Conservation (phyloP, 2,797 vertebrate genomes). For the Aplochiton taeniatus region DNA sequence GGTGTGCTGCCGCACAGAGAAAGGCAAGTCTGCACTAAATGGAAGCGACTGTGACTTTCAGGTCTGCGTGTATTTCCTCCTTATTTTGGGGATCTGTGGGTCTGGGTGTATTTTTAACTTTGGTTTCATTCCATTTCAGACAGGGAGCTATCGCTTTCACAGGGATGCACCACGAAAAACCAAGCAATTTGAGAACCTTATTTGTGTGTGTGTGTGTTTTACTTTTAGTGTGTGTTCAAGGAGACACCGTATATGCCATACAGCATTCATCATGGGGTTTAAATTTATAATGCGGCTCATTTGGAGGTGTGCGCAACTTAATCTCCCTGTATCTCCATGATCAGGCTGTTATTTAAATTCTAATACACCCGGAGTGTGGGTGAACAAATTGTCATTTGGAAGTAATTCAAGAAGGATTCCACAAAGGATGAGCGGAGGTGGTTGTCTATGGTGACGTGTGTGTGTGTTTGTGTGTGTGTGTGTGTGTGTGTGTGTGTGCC, state of each 20-base stretch:
- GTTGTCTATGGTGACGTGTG: conserved; percentile 9
- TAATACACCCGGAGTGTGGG: no score
- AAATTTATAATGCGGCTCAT: conserved; percentile 18
- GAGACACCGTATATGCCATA: conserved; percentile 33
- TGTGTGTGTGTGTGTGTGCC: conserved; percentile 12
- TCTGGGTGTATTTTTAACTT: conserved; percentile 69
- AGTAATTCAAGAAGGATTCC: conserved; percentile 9
- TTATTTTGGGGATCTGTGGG: conserved; percentile 65
- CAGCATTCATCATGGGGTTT: conserved; percentile 42
- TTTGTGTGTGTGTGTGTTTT: conserved; percentile 27
- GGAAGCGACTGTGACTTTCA: conserved; percentile 44
- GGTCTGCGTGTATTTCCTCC: conserved; percentile 41
- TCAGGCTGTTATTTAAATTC: no score
- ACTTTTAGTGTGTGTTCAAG: conserved; percentile 14
- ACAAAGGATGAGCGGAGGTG: conserved; percentile 12
- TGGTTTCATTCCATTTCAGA: conserved; percentile 61
- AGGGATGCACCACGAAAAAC: conserved; percentile 51
- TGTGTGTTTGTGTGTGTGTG: conserved; percentile 5
- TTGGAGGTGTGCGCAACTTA: conserved; percentile 8
- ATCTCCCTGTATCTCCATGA: no score
- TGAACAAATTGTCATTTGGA: conserved; percentile 11
- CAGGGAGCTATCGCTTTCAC: conserved; percentile 59
- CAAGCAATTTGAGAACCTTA: conserved; percentile 26
- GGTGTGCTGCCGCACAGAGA: conserved; percentile 12
- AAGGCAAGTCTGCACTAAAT: conserved; percentile 51